phyloP scores from a whole-genome alignment of 35 echinoderm and acorn worm genomes.

The Holothuria glaberrima region DNA sequence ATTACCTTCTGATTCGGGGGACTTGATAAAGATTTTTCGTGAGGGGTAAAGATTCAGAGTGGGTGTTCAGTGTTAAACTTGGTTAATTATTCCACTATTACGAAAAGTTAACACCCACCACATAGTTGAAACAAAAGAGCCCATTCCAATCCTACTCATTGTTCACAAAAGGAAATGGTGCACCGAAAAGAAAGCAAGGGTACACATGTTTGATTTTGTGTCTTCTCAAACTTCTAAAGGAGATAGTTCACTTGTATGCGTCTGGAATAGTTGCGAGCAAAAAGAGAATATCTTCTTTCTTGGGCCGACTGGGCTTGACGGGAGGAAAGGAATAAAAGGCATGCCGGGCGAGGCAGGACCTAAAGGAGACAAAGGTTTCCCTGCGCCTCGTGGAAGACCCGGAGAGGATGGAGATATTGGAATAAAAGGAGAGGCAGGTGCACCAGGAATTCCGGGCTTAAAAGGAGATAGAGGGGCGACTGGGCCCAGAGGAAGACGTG shows the following conservation, averaged over 20 bases:
- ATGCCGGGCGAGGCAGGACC: not conserved
- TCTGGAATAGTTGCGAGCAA: not conserved
- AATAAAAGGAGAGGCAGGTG: not conserved
- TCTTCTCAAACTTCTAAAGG: too few species aligned
- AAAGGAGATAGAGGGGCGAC: not conserved
- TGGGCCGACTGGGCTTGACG: not conserved
- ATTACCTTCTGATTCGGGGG: too few species aligned
- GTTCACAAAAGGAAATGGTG: too few species aligned
- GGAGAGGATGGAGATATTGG: not conserved
- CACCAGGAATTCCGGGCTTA: not conserved
- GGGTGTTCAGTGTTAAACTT: too few species aligned
- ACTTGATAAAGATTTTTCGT: too few species aligned
- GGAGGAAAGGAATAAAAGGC: not conserved
- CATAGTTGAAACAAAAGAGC: too few species aligned
- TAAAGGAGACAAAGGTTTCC: constrained; percentile 30
- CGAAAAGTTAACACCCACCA: too few species aligned
- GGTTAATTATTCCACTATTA: too few species aligned
- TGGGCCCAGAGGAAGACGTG: not conserved
- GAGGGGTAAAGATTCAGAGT: too few species aligned
- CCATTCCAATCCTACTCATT: too few species aligned
- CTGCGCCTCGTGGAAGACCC: not conserved
- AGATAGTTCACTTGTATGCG: not conserved
- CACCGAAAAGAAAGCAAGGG: too few species aligned
- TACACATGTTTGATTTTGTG: too few species aligned
- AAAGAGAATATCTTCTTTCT: not conserved